phyloP scores from a whole-genome alignment of 1,140 invertebrate genomes.

The Mamestra configurata region DNA sequence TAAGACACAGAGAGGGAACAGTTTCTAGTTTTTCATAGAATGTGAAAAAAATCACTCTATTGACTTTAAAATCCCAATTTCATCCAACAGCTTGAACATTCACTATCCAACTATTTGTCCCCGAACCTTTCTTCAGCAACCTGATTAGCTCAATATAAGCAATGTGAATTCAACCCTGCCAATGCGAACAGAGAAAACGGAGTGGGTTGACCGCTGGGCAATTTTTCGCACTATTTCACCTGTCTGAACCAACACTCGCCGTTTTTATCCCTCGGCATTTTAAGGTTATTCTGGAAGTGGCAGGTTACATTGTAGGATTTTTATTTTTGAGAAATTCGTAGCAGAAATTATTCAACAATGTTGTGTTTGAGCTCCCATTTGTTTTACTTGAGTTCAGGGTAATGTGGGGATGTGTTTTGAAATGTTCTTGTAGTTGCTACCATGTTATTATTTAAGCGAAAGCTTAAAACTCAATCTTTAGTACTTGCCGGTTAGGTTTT shows the following conservation, averaged over 20 bases:
- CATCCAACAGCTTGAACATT: background rate
- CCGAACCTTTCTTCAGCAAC: constrained; percentile 4
- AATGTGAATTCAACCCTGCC: constrained; percentile 43
- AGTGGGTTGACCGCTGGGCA: constrained; percentile 68
- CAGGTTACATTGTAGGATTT: constrained; percentile 24
- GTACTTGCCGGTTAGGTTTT: too few relatives aligned
- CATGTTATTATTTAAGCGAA: too few relatives aligned
- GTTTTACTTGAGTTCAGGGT: constrained; percentile 4
- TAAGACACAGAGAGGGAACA: too few relatives aligned
- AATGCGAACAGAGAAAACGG: constrained; percentile 52
- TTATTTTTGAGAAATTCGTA: constrained; percentile 20
- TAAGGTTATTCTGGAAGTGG: constrained; percentile 55
- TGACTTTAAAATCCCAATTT: too few relatives aligned
- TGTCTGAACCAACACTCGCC: constrained; percentile 66
- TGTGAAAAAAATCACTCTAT: too few relatives aligned
- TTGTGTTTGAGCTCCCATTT: constrained; percentile 2
- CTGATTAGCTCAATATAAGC: constrained; percentile 47
- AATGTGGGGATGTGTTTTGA: background rate
- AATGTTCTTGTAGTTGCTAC: background rate
- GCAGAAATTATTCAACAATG: constrained; percentile 20
- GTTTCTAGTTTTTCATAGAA: too few relatives aligned
- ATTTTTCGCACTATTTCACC: constrained; percentile 79
- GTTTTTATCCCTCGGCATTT: constrained; percentile 53
- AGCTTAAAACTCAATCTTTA: too few relatives aligned
- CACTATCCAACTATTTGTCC: constrained; percentile 1